Evolutionary conservation across 2,888 invertebrate genomes (phyloP).

Genomic region (Epistrophe grossulariae): DNA sequence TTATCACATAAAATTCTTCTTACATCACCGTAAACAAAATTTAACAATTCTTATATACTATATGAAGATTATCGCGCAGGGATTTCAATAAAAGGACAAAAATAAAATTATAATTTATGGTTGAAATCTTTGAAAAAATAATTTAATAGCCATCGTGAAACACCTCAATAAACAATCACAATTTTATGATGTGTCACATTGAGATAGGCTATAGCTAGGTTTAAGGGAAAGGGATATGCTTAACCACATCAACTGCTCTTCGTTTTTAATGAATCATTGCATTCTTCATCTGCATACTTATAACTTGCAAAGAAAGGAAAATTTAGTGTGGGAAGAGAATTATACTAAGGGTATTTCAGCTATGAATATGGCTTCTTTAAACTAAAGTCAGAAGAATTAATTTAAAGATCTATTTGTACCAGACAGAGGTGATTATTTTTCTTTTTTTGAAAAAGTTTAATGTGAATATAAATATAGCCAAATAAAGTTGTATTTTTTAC

Average conservation of each 20-base stretch:
- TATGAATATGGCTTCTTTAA: not conserved
- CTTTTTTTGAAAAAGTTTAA: no score
- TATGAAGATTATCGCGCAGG: not conserved
- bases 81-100: not conserved
- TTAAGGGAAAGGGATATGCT: not conserved
- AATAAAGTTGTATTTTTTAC: no score
- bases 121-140: not conserved
- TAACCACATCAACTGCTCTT: not conserved
- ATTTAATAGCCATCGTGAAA: constrained; percentile 1
- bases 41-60: no score
- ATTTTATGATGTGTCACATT: not conserved
- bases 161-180: not conserved
- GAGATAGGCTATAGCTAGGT: not conserved
- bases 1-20: not conserved
- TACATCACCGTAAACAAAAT: not conserved
- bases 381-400: not conserved
- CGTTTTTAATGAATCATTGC: not conserved
- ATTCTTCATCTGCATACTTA: not conserved
- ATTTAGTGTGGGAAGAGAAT: not conserved
- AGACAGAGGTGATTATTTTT: no score
- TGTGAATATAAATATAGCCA: no score
- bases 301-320: not conserved
- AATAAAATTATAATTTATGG: not conserved
- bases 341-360: not conserved
- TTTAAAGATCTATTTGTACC: no score